Percentiles rank a stretch among this genome's conserved stretches.
phyloP scores from a whole-genome alignment of 2,797 vertebrate genomes.

The Pogoniulus pusillus region DNA sequence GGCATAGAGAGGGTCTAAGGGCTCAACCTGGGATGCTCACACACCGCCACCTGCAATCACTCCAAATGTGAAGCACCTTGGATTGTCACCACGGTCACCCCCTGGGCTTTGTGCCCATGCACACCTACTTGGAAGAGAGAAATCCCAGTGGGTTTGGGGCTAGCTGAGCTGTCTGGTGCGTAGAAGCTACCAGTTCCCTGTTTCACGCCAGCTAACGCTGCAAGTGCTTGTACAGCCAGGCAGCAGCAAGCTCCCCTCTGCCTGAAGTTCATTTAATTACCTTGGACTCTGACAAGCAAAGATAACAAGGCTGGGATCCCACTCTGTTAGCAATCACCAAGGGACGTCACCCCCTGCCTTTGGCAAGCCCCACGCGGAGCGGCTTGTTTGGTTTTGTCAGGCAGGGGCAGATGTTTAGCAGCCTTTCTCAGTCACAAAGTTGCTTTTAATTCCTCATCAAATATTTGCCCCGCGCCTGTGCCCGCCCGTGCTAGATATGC shows the following conservation, averaged over 20 bases:
- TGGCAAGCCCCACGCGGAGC: background rate
- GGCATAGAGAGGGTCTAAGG: background rate
- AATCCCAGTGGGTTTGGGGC: background rate
- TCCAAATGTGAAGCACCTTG: background rate
- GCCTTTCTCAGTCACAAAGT: slow-evolving; percentile 1
- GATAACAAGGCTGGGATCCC: background rate
- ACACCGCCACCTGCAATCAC: background rate
- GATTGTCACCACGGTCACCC: background rate
- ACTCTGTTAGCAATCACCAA: background rate
- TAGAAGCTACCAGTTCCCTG: background rate
- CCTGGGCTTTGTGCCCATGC: background rate
- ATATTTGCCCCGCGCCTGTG: slow-evolving; percentile 19
- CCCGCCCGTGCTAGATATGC: background rate
- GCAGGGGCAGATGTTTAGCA: slow-evolving; percentile 6
- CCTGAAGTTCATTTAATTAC: slow-evolving; percentile 29
- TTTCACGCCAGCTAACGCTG: background rate
- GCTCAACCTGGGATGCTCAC: background rate
- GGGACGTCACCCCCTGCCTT: background rate
- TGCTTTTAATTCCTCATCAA: slow-evolving; percentile 1
- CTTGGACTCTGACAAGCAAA: slow-evolving; percentile 23
- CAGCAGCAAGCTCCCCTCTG: background rate
- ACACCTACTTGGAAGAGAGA: background rate
- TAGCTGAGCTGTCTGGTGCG: background rate
- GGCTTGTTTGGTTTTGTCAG: background rate
- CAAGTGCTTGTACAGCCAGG: background rate